phyloP scores from a whole-genome alignment of 2,113 vertebrate species.

The Panthera tigris region DNA sequence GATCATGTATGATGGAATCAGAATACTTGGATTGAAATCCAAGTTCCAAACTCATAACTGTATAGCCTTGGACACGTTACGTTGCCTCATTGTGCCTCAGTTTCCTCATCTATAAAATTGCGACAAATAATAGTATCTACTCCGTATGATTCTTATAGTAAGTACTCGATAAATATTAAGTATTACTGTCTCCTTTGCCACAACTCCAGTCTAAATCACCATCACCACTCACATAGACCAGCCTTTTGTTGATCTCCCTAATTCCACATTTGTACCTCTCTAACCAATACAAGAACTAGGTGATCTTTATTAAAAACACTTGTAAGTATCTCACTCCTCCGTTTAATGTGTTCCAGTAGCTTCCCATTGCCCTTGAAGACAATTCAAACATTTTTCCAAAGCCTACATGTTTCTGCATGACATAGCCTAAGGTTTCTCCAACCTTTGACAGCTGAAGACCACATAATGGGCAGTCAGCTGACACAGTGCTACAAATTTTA shows the following conservation, averaged over 20 bases:
- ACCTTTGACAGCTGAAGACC: not conserved
- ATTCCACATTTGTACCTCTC: not conserved
- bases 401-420: not conserved
- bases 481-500: not conserved
- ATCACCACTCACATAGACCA: not conserved
- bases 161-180: not conserved
- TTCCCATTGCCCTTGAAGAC: not conserved
- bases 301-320: slow-evolving; percentile 3
- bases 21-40: not conserved
- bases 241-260: not conserved
- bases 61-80: not conserved
- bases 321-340: not conserved
- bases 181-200: not conserved
- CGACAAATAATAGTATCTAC: not conserved
- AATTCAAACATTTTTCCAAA: slow-evolving; percentile 13
- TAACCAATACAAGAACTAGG: not conserved
- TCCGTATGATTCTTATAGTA: not conserved
- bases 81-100: not conserved
- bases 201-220: not conserved
- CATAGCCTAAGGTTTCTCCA: not conserved
- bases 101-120: not conserved
- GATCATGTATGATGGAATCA: not conserved
- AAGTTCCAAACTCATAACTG: not conserved
- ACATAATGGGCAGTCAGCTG: not conserved
- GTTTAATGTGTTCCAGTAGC: not conserved